A percentile compares a stretch with the other conserved stretches of the same genome.
Evolutionary conservation across 2,888 invertebrate genomes (phyloP).

Genomic region (Troides aeacus): DNA sequence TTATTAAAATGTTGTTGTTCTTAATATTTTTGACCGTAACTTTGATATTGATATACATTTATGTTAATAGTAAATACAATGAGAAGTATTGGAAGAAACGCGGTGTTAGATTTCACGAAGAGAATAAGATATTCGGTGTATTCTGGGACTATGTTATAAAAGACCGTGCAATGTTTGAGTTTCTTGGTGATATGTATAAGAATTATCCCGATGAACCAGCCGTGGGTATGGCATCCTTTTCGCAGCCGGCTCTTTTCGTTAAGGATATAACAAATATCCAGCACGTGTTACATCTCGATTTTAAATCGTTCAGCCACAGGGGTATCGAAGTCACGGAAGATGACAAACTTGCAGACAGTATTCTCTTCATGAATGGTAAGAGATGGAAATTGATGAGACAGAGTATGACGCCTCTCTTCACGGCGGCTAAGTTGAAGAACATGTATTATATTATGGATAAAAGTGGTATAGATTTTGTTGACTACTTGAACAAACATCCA

Average conservation of each 20-base stretch:
- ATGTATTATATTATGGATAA: conserved; percentile 1
- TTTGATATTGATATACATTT: conserved; percentile 2
- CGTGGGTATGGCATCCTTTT: not conserved
- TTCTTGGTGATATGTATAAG: conserved; percentile 31
- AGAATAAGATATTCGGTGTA: conserved; percentile 44
- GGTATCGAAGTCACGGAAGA: conserved; percentile 18
- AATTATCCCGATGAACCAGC: not conserved
- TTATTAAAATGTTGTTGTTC: not conserved
- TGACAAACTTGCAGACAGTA: not conserved
- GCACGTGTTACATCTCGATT: not conserved
- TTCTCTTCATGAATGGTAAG: not conserved
- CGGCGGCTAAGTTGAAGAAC: not conserved
- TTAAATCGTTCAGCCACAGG: not conserved
- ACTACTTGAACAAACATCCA: conserved; percentile 33
- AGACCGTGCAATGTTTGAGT: conserved; percentile 45
- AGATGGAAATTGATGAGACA: not conserved
- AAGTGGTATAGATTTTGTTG: not conserved
- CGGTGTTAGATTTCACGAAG: conserved; percentile 44
- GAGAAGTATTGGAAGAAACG: conserved; percentile 52
- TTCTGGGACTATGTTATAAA: conserved; percentile 45
- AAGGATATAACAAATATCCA: not conserved
- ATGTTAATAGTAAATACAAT: conserved; percentile 39
- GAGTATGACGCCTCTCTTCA: not conserved
- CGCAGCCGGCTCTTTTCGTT: not conserved
- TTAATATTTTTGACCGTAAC: not conserved